phyloP scores from a whole-genome alignment of 1,140 invertebrate species.

The Drosophila yakuba region DNA sequence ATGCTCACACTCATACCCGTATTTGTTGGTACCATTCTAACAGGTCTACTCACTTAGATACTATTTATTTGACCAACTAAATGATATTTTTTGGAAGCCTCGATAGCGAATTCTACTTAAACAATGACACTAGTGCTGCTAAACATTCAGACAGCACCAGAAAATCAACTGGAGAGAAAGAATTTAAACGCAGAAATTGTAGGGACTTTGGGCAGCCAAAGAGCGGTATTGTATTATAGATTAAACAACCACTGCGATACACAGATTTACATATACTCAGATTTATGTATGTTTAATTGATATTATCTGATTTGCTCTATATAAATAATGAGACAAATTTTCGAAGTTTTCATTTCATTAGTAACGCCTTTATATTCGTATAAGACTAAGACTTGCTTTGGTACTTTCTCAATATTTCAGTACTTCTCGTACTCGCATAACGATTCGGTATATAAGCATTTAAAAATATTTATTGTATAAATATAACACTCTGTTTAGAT shows the following conservation, averaged over 20 bases:
- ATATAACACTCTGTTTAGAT: constrained; percentile 3
- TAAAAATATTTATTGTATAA: constrained; percentile 3
- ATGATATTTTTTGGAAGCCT: no score
- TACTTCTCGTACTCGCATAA: background rate
- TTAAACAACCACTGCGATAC: constrained; percentile 7
- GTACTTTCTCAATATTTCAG: background rate
- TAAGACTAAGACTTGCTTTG: constrained; percentile 1
- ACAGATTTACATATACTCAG: constrained; percentile 16
- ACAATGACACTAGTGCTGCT: background rate
- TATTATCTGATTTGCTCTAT: constrained; percentile 32
- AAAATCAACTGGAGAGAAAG: no score
- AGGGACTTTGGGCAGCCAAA: constrained; percentile 10
- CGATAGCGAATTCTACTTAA: no score
- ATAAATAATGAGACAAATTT: constrained; percentile 56
- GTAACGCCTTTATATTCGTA: constrained; percentile 46
- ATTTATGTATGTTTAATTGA: constrained; percentile 16
- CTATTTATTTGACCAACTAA: background rate
- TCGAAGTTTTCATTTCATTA: constrained; percentile 17
- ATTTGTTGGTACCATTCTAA: background rate
- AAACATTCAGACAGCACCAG: no score
- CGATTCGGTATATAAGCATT: constrained; percentile 12
- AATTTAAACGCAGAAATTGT: no score
- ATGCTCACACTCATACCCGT: constrained; percentile 17
- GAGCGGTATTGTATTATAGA: constrained; percentile 7
- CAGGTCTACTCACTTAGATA: background rate